Base-by-base conservation (phyloP, 64 coral and sea anemone genomes). In the Cladopsammia gracilis region DNA sequence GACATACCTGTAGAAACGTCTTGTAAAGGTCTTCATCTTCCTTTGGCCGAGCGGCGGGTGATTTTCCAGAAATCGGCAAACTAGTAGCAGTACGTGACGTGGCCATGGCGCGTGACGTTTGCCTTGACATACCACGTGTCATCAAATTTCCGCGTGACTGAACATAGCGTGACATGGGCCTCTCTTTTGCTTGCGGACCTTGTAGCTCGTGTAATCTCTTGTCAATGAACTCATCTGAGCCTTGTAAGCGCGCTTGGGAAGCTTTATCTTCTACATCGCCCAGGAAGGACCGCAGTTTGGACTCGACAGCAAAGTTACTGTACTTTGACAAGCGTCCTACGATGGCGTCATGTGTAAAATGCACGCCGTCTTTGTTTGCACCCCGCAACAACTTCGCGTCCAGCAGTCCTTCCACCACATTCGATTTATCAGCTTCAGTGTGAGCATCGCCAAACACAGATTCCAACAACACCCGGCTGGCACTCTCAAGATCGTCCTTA, bases 311-410 rank as follows among this genome's bases (percentile, higher is more conserved):
- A 51, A 98, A 98, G 85, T 92, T 95, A 53, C 97, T 98, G 70
- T 98, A 98, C 64, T 94, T 98, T 23, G 94, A 83, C 19, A 98
- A 86, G 10, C 94, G 86, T 73, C 93, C 94, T 59, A 96, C 81
- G 4, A 98, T 87, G 1, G 82, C 97, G 70, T 98, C 91, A 20
- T 95, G 94, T 20, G 97, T 96, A 53, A 98, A 96, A 79, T 98
- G 94, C 3, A 98, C 97, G 22, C 97, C 97, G 48, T 94, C 94
- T 79, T 95, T 96, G 51, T 79, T 88, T 13, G 97, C 92, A 43
- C 97, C 97, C 42, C 97, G 94, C 23, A 98, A 69, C 20, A 98
- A 90, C 69, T 95, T 95, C 49, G 88, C 71, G 73, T 98, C 97
- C 10, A 98, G 46, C 10, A 98, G 85, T 68, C 96, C 97, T 54